Percentiles rank a stretch among this genome's conserved stretches.
phyloP scores from a whole-genome alignment of 2,888 invertebrate species.

The Bimastos eiseni region DNA sequence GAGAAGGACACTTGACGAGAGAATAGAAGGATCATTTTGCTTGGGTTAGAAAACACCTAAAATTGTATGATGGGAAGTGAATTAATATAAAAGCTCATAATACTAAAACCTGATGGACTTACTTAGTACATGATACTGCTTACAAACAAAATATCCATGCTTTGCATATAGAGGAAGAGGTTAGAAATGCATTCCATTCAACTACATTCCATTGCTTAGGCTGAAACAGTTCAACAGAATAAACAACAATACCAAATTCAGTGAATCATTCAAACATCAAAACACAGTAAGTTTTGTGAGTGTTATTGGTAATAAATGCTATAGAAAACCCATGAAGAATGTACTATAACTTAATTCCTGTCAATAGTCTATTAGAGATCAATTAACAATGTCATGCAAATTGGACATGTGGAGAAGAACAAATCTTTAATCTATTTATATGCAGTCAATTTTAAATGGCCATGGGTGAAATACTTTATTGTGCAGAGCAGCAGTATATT shows the following conservation, averaged over 20 bases:
- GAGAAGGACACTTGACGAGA: neutral
- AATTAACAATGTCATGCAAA: neutral
- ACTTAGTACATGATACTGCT: neutral
- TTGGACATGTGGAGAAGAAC: neutral
- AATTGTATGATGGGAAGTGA: neutral
- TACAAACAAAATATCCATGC: neutral
- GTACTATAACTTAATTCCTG: neutral
- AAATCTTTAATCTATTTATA: neutral
- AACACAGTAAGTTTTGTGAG: too few relatives aligned
- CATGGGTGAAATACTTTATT: neutral
- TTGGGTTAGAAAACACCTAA: neutral
- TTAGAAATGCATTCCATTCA: neutral
- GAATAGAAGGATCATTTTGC: neutral
- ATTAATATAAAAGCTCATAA: neutral
- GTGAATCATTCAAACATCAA: too few relatives aligned
- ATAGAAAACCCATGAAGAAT: neutral
- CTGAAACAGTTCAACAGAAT: neutral
- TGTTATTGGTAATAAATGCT: too few relatives aligned
- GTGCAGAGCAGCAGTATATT: too few relatives aligned
- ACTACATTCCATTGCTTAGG: neutral
- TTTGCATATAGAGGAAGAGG: neutral
- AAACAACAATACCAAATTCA: too few relatives aligned
- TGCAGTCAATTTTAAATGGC: neutral
- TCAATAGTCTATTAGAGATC: neutral
- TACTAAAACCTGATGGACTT: constrained; percentile 3